These are phyloP conservation scores for Cheilosia grossa DNA, from an alignment of 2,888 invertebrate species.

Conservation along the genomic window DNA sequence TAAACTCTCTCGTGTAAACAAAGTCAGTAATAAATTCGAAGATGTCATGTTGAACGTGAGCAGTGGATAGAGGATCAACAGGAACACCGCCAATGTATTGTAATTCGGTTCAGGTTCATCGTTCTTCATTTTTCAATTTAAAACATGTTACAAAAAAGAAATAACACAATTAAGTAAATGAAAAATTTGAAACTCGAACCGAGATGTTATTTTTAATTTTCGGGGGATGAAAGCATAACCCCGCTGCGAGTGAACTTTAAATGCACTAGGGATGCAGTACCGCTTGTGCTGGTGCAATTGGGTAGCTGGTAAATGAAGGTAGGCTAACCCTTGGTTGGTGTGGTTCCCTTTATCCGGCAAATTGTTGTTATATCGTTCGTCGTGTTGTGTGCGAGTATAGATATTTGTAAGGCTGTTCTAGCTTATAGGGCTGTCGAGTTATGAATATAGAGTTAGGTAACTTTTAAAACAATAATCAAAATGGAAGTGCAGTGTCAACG, in stretches of 20 bases:
- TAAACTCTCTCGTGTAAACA: not conserved
- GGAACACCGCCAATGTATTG: not conserved
- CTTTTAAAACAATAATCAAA: no score
- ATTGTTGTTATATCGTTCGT: no score
- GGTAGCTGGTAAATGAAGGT: not conserved
- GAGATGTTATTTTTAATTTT: not conserved
- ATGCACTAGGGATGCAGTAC: not conserved
- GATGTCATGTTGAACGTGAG: conserved; percentile 8
- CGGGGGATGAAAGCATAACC: not conserved
- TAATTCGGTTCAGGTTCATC: not conserved
- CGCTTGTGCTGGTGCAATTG: not conserved
- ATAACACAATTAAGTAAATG: not conserved
- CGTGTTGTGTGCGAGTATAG: no score
- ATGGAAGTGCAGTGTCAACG: no score
- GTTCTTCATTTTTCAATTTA: not conserved
- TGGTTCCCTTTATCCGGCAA: not conserved
- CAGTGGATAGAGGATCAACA: conserved; percentile 14
- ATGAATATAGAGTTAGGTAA: no score
- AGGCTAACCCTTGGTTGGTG: not conserved
- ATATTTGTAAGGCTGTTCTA: no score
- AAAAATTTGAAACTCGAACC: no score
- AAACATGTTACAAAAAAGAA: not conserved
- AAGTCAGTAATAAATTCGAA: conserved; percentile 6
- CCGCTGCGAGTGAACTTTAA: not conserved
- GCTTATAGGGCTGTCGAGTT: no score